Evolutionary conservation across 2,888 invertebrate genomes (phyloP), one percentile per base, ranked within the genome.

Genomic region (Panorpa germanica): DNA sequence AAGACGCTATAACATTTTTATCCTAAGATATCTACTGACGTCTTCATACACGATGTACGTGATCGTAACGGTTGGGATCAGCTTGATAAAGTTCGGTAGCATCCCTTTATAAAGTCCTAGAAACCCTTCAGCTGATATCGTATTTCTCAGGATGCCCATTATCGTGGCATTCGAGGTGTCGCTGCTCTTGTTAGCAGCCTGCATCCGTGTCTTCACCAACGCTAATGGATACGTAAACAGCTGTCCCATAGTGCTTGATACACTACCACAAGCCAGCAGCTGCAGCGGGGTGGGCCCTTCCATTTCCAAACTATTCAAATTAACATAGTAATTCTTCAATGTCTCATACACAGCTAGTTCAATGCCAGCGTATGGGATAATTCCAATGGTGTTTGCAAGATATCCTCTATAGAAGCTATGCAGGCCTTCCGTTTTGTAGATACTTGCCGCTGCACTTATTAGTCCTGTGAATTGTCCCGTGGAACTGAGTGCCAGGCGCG

Each of bases 41-140:
- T 6, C 6, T 9, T 19, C 19, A 19, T 19, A 19, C 7, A 19
- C 9, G 9, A 19, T 9, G 9, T 19, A 19, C 6, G 7, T 19
- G 6, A 19, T 19, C 9, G 19, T 8, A 19, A 19, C 19, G 19
- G 19, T 9, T 19, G 19, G 19, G 9, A 19, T 19, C 9, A 9
- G 7, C 9, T 19, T 19, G 19, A 19, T 19, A 8, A 19, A 8
- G 19, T 19, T 19, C 9, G 19, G 19, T 9, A 19, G 9, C 29
- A 40, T 35, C 12, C 40, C 40, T 26, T 37, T 38, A 20, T 40
- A 40, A n/a, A 40, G 26, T 5, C 39, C 40, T 7, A 18, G 9
- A n/a, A 34, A 7, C 14, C 40, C 40, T 28, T 39, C 39, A n/a
- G n/a, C n/a, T n/a, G n/a, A n/a, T n/a, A n/a, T n/a, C n/a, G n/a